Conservation (phyloP, 2,888 invertebrate genomes). For the Shargacucullia verbasci region DNA sequence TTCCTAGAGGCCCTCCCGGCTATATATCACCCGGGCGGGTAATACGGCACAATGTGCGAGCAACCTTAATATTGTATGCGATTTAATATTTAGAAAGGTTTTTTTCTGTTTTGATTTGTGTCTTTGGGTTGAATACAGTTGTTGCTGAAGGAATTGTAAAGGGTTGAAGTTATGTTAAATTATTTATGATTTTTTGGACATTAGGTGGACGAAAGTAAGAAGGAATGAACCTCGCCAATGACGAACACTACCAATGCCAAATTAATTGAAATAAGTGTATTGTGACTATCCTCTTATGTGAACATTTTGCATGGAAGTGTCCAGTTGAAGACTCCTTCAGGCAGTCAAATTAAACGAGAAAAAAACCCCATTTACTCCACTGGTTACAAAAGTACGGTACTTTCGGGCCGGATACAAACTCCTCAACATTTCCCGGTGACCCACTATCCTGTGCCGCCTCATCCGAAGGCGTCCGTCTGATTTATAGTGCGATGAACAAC, state of each 20-base stretch:
- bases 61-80: slow-evolving; percentile 44
- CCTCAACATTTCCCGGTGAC: slow-evolving; percentile 16
- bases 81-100: slow-evolving; percentile 49
- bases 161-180: slow-evolving; percentile 8
- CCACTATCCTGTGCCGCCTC: slow-evolving; percentile 50
- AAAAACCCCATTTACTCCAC: slow-evolving; percentile 10
- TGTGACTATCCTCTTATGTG: no score
- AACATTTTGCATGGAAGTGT: no score
- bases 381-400: background rate
- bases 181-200: slow-evolving; percentile 11
- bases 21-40: slow-evolving; percentile 69
- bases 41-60: slow-evolving; percentile 46
- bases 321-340: no score
- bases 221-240: no score
- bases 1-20: slow-evolving; percentile 71
- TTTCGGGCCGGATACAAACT: background rate
- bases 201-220: no score
- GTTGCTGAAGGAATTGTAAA: slow-evolving; percentile 11
- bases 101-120: slow-evolving; percentile 53
- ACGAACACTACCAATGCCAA: no score
- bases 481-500: slow-evolving; percentile 82
- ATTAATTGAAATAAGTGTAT: no score
- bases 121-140: background rate
- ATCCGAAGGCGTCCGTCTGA: slow-evolving; percentile 69
- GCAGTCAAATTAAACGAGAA: no score